A percentile compares a stretch with the other conserved stretches of the same genome.
Evolutionary conservation across 2,113 vertebrate species (phyloP).

Genomic region (Gadus macrocephalus): DNA sequence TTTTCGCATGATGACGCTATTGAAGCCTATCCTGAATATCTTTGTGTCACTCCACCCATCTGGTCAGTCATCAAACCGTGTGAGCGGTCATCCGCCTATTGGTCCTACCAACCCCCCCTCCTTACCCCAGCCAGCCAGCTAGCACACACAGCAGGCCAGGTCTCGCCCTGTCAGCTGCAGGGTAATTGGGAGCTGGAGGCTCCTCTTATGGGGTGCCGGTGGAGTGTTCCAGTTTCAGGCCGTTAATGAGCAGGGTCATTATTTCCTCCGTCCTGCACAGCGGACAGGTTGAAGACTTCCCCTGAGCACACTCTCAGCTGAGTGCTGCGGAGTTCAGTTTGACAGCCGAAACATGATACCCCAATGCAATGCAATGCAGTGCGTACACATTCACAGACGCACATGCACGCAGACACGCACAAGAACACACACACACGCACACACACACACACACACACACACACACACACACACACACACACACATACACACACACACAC

Average conservation of each 20-base stretch:
- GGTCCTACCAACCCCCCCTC: constrained; percentile 20
- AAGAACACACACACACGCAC: no score
- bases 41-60: neutral
- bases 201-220: constrained; percentile 58
- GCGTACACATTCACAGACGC: no score
- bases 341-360: constrained; percentile 15
- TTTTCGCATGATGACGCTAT: constrained; percentile 1
- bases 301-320: constrained; percentile 23
- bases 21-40: constrained; percentile 14
- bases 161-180: constrained; percentile 29
- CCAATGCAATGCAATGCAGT: no score
- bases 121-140: constrained; percentile 34
- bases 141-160: neutral
- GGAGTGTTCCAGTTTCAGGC: constrained; percentile 52
- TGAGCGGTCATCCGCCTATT: constrained; percentile 22
- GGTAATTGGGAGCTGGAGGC: constrained; percentile 59
- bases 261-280: constrained; percentile 33
- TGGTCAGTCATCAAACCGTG: neutral
- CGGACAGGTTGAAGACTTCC: constrained; percentile 31
- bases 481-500: no score
- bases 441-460: no score
- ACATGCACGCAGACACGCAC: no score
- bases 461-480: no score
- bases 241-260: constrained; percentile 48
- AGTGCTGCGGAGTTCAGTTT: constrained; percentile 26